A percentile compares a stretch with the other conserved stretches of the same genome.
phyloP scores from a whole-genome alignment of 2,797 vertebrate genomes.

The Acanthurus lineatus region DNA sequence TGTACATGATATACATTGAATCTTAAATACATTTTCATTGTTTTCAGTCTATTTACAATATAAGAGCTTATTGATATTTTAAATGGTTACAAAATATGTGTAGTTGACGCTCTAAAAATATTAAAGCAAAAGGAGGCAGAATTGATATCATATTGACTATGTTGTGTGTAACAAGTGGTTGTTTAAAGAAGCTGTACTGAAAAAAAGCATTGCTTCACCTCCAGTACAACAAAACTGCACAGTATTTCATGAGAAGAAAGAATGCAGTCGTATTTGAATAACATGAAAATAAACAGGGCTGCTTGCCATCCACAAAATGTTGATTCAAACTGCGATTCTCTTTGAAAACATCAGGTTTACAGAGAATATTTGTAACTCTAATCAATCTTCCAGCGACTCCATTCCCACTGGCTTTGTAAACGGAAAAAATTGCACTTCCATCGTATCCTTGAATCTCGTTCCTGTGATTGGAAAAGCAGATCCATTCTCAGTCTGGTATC shows the following conservation, averaged over 20 bases:
- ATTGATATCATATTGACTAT: constrained; percentile 59
- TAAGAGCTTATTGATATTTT: constrained; percentile 85
- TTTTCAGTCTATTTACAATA: constrained; percentile 88
- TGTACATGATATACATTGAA: constrained; percentile 88
- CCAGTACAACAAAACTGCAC: constrained; percentile 26
- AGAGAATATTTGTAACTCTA: constrained; percentile 55
- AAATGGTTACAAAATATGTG: constrained; percentile 75
- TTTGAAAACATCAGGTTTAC: constrained; percentile 41
- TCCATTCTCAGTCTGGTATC: constrained; percentile 54
- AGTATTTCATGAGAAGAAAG: constrained; percentile 39
- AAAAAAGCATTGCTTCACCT: constrained; percentile 23
- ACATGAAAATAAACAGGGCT: constrained; percentile 42
- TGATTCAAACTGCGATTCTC: constrained; percentile 39
- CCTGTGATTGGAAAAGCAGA: constrained; percentile 73
- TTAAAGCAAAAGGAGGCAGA: constrained; percentile 60
- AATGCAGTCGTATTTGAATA: constrained; percentile 47
- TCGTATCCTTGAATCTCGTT: constrained; percentile 54
- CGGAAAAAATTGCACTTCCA: constrained; percentile 63
- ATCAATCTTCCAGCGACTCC: constrained; percentile 62
- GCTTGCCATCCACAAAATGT: constrained; percentile 33
- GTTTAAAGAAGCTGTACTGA: constrained; percentile 30
- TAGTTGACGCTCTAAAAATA: constrained; percentile 66
- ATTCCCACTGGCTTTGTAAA: constrained; percentile 57
- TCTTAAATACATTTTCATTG: constrained; percentile 87
- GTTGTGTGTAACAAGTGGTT: constrained; percentile 44